A percentile compares a stretch with the other conserved stretches of the same genome.
These are phyloP conservation scores for Cynoglossus semilaevis DNA, from an alignment of 2,113 vertebrate genomes.

Conservation along the genomic window DNA sequence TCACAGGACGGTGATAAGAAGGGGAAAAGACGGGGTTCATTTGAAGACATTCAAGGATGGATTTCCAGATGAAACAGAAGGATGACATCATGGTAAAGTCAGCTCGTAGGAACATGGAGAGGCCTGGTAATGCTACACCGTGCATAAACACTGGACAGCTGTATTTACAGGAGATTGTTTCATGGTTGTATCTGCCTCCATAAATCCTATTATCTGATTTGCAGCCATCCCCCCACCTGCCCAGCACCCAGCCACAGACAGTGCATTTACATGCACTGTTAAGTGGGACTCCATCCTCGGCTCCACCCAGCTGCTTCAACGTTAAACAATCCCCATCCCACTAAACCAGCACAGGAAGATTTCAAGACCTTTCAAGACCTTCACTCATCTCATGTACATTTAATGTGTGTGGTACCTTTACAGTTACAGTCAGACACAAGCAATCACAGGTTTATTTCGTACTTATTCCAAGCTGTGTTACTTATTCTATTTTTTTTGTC, in stretches of 20 bases:
- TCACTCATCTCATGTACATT: too few species aligned
- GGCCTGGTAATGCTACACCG: slow-evolving; percentile 69
- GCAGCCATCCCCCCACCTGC: slow-evolving; percentile 32
- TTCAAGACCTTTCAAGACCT: too few species aligned
- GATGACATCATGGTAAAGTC: slow-evolving; percentile 76
- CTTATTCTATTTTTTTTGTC: too few species aligned
- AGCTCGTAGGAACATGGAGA: slow-evolving; percentile 62
- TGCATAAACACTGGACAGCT: slow-evolving; percentile 76
- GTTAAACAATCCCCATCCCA: too few species aligned
- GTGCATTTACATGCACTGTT: too few species aligned
- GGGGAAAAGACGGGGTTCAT: slow-evolving; percentile 16
- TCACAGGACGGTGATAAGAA: slow-evolving; percentile 31
- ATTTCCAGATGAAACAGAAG: slow-evolving; percentile 63
- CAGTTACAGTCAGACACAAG: too few species aligned
- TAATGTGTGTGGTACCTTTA: too few species aligned
- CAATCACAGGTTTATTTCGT: too few species aligned
- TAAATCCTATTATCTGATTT: slow-evolving; percentile 74
- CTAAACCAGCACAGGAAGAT: too few species aligned
- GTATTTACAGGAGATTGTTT: slow-evolving; percentile 76
- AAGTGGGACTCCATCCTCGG: too few species aligned
- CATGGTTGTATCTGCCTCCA: slow-evolving; percentile 62
- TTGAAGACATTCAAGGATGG: slow-evolving; percentile 65
- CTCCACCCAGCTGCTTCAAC: too few species aligned
- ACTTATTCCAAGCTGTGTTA: too few species aligned
- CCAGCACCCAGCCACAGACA: slow-evolving; percentile 39